Evolutionary conservation across 2,888 invertebrate genomes (phyloP), one percentile per base, ranked within the genome.

Genomic region (Heteropelma amictum): DNA sequence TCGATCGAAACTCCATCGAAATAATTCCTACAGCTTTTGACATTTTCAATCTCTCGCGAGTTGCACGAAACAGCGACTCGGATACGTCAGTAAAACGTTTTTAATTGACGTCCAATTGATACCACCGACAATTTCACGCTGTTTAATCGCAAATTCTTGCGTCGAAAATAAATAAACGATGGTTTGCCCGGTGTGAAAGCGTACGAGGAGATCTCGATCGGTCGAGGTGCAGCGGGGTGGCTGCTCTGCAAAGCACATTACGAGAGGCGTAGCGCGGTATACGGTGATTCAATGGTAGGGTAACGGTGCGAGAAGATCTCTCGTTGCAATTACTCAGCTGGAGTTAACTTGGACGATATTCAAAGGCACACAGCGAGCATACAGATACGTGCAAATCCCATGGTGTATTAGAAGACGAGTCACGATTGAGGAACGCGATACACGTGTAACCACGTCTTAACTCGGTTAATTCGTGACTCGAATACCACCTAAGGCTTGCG

Each of bases 341-440:
- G 49, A 68, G 73, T 45, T 51, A 45, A 51, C 56, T 63, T 7
- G 30, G 49, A 51, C 69, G 69, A 51, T 68, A 47, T 28, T 64
- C 49, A 35, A 49, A 19, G 26, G 45, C 38, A 49, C 42, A 14
- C 14, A 30, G n/a, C 21, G 21, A 12, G 45, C 30, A 35, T 40
- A 3, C 3, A 23, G 26, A 12, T 49, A 23, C 33, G 33, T 35
- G 12, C 8, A 54, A 61, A 17, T 23, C 51, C 28, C 30, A 28
- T 17, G 8, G 17, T 56, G 65, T 77, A 82, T 84, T 82, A 80
- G 78, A 80, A 85, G 84, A 83, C 82, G 80, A 82, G 84, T 85
- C 84, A 85, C 84, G 85, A 78, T n/a, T 38, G 67, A 47, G 73
- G 69, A 60, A 69, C 64, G 63, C 73, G 69, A 69, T 74, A 74